phyloP scores from a whole-genome alignment of 2,888 invertebrate species.

The Stenodera caucasica region DNA sequence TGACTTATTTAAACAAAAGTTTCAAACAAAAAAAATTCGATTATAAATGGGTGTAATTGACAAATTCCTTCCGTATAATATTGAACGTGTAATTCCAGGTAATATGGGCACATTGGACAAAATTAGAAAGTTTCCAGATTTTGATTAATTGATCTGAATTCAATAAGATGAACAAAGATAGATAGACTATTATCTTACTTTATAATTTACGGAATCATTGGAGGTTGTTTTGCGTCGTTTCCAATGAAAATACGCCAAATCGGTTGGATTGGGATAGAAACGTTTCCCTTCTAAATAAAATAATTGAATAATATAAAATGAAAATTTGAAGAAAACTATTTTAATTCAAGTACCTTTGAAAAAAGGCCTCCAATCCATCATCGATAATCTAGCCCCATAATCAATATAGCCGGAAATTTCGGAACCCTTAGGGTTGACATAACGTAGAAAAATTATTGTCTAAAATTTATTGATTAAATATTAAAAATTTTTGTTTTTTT shows the following conservation, averaged over 20 bases:
- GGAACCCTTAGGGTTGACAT: conserved; percentile 68
- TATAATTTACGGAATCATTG: conserved; percentile 77
- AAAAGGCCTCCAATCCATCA: conserved; percentile 76
- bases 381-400: conserved; percentile 69
- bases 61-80: background rate
- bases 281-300: conserved; percentile 54
- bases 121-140: conserved; percentile 7
- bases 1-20: too few species aligned
- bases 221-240: conserved; percentile 68
- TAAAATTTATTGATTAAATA: conserved; percentile 56
- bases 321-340: background rate
- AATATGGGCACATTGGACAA: background rate
- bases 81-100: background rate
- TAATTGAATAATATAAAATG: too few species aligned
- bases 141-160: background rate
- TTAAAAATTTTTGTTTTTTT: too few species aligned
- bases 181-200: conserved; percentile 55
- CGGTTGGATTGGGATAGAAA: conserved; percentile 68
- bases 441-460: conserved; percentile 79
- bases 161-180: background rate
- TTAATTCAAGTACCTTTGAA: conserved; percentile 68
- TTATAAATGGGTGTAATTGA: background rate
- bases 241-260: conserved; percentile 81
- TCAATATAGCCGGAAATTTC: conserved; percentile 88
- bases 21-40: background rate